These are phyloP conservation scores for Hippocampus zosterae DNA, from an alignment of 2,113 vertebrate species.

Conservation along the genomic window DNA sequence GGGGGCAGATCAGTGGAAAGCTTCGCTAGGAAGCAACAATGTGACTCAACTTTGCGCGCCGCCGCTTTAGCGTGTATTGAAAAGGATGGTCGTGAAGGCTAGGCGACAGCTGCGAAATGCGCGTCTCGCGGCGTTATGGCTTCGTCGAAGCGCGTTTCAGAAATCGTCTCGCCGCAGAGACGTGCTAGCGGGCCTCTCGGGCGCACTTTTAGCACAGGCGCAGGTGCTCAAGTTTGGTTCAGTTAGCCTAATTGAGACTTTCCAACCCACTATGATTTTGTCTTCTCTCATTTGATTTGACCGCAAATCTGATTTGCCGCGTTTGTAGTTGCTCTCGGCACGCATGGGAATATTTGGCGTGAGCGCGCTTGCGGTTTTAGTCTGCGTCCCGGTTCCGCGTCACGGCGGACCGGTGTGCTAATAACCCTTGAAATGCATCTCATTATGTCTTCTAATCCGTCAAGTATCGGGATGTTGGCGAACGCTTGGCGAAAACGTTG, in stretches of 20 bases:
- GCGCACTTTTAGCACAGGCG: conserved; percentile 17
- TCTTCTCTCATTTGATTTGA: neutral
- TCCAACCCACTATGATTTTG: neutral
- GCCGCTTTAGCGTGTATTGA: conserved; percentile 58
- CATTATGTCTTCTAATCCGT: conserved; percentile 74
- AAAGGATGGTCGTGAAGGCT: conserved; percentile 49
- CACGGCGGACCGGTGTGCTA: conserved; percentile 51
- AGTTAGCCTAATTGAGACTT: conserved; percentile 4
- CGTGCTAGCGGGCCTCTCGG: conserved; percentile 21
- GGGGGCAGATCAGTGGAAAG: conserved; percentile 55
- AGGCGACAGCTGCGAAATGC: conserved; percentile 60
- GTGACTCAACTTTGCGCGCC: conserved; percentile 66
- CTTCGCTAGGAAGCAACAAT: conserved; percentile 57
- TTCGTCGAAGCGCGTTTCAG: conserved; percentile 31
- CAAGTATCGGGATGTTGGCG: conserved; percentile 66
- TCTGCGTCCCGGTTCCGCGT: conserved; percentile 22
- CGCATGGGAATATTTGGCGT: neutral
- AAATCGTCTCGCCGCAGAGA: conserved; percentile 37
- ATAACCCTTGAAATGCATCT: conserved; percentile 75
- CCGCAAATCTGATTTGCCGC: conserved; percentile 13
- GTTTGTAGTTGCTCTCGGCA: conserved; percentile 8
- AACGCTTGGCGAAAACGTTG: conserved; percentile 51
- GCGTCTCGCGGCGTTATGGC: conserved; percentile 19
- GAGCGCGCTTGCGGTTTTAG: conserved; percentile 13
- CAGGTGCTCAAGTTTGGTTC: conserved; percentile 31